Evolutionary conservation across 2,888 invertebrate species (phyloP).

Genomic region (Nemotelus nigrinus): DNA sequence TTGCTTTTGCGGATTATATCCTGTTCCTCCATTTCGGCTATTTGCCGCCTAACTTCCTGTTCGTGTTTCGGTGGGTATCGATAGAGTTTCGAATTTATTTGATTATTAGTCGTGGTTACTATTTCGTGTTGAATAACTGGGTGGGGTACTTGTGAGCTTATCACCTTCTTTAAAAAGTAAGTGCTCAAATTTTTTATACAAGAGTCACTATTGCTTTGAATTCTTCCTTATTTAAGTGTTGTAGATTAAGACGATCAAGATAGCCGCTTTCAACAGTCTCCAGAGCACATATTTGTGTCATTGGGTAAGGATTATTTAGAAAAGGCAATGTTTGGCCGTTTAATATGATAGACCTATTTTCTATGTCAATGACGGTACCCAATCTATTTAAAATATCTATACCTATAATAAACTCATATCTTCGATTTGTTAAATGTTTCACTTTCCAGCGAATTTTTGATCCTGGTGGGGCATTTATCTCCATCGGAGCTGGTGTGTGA

Average conservation of each 20-base stretch:
- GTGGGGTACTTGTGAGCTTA: neutral
- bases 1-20: conserved; percentile 24
- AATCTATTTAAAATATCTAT: neutral
- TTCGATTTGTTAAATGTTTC: conserved; percentile 40
- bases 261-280: neutral
- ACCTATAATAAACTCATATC: conserved; percentile 1
- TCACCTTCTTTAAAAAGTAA: neutral
- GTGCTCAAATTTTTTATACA: neutral
- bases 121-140: conserved; percentile 1
- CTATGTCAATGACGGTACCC: neutral
- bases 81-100: neutral
- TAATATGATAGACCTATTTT: neutral
- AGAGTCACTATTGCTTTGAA: neutral
- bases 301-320: neutral
- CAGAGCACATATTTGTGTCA: neutral
- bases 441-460: conserved; percentile 40
- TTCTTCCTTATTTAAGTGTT: conserved; percentile 15
- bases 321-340: neutral
- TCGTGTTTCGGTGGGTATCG: too few relatives aligned
- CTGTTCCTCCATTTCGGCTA: too few relatives aligned
- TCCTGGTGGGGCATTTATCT: conserved; percentile 42
- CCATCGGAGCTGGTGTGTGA: conserved; percentile 42
- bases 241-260: neutral
- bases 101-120: neutral
- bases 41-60: too few relatives aligned